Conservation (phyloP, 2,888 invertebrate species). For the Pachydiplax longipennis region DNA sequence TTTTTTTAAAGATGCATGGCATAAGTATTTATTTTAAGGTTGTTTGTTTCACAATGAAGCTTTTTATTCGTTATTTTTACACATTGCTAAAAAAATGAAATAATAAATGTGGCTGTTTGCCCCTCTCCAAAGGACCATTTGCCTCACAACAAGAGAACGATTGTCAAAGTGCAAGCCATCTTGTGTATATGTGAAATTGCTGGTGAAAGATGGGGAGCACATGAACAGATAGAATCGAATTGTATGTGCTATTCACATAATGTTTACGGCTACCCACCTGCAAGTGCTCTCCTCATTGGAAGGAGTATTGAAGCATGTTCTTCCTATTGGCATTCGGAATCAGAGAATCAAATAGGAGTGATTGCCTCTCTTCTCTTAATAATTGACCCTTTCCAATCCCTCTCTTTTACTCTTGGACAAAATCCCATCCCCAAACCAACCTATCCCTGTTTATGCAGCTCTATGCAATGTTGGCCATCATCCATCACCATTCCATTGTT, state of each 20-base stretch:
- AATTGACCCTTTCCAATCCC: not conserved
- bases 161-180: not conserved
- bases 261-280: not conserved
- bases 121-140: not conserved
- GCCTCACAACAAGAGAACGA: not conserved
- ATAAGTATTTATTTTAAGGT: slow-evolving; percentile 44
- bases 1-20: slow-evolving; percentile 43
- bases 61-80: slow-evolving; percentile 44
- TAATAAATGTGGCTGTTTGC: not conserved
- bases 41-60: slow-evolving; percentile 45
- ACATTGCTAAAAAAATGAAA: slow-evolving; percentile 36
- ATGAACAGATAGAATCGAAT: not conserved
- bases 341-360: not conserved
- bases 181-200: not conserved
- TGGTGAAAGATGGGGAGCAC: not conserved
- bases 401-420: not conserved
- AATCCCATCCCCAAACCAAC: not conserved
- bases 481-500: slow-evolving; percentile 43
- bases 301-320: not conserved
- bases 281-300: not conserved
- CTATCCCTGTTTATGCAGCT: not conserved
- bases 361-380: not conserved
- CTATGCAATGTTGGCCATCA: slow-evolving; percentile 31
- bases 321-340: not conserved
- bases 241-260: slow-evolving; percentile 5